Evolutionary conservation across 2,113 vertebrate genomes (phyloP).

Genomic region (Saccopteryx leptura): DNA sequence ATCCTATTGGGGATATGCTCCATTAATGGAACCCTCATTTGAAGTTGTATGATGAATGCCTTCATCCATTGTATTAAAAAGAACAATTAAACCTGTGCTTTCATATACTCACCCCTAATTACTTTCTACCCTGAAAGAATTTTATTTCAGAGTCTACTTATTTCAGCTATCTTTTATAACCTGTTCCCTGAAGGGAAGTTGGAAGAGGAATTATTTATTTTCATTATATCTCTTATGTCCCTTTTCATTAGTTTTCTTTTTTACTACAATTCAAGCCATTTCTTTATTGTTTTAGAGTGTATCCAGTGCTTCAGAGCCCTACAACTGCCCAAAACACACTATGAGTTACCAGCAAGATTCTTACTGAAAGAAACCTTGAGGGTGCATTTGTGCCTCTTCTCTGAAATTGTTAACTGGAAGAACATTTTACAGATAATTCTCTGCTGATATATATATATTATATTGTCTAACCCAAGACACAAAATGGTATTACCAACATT

Average conservation of each 20-base stretch:
- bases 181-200: constrained; percentile 53
- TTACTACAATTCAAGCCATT: constrained; percentile 3
- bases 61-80: constrained; percentile 76
- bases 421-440: constrained; percentile 30
- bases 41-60: constrained; percentile 71
- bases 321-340: not conserved
- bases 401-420: not conserved
- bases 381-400: not conserved
- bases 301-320: not conserved
- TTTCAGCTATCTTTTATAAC: constrained; percentile 73
- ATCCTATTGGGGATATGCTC: constrained; percentile 61
- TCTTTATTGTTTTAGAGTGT: constrained; percentile 50
- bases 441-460: not conserved
- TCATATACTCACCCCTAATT: constrained; percentile 77
- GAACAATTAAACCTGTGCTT: constrained; percentile 79
- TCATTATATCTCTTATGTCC: constrained; percentile 73
- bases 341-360: constrained; percentile 25
- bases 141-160: constrained; percentile 66
- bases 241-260: constrained; percentile 63
- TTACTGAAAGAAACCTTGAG: not conserved
- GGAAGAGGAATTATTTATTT: constrained; percentile 80
- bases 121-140: constrained; percentile 78
- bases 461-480: not conserved
- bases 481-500: constrained; percentile 18
- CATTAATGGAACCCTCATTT: constrained; percentile 71